Base-by-base conservation (phyloP, 92 coral and sea anemone genomes). In the Zoanthus sociatus region DNA sequence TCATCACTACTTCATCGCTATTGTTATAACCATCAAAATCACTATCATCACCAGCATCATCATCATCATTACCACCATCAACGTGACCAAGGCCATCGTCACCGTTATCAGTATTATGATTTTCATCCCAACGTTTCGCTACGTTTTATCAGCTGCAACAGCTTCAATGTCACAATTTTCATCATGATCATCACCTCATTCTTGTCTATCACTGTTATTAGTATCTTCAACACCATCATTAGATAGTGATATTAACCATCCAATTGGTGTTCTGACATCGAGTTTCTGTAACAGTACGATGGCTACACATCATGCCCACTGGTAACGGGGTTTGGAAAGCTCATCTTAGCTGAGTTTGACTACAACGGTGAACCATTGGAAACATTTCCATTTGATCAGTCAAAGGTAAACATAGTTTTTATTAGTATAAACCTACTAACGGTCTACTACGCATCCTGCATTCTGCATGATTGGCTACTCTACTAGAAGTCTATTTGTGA, bases 291-390 rank as follows among this genome's bases (percentile, higher is more conserved):
- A 21, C 88, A 97, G 99, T 97, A 97, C 64, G 92, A 97, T 81
- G 99, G 99, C n/a, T 97, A 97, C 94, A 97, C 99, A 1, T 97
- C 99, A 8, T 97, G 99, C 66, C 99, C 99, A 1, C 89, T 97
- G 66, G 95, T 97, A 26, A 97, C 99, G 46, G 96, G 95, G 16
- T 87, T 93, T 82, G 96, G 94, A 0, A 95, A 94, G 82, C 96
- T 95, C 5, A 93, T 97, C 86, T 90, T 97, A 55, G 99, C 99
- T 31, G 99, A 97, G 75, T 97, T 97, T 95, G 99, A 97, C 82
- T 97, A 84, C 92, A 90, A 97, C 60, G 99, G 95, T 21, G 85
- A 97, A 47, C 99, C 99, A 12, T 79, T 97, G 87, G 99, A 97
- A 79, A 97, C 99, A 11, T 93, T 95, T 90, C 99, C 99, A 4